Base-by-base conservation (phyloP, 2,888 invertebrate genomes). In the Scaptomyza reducta region DNA sequence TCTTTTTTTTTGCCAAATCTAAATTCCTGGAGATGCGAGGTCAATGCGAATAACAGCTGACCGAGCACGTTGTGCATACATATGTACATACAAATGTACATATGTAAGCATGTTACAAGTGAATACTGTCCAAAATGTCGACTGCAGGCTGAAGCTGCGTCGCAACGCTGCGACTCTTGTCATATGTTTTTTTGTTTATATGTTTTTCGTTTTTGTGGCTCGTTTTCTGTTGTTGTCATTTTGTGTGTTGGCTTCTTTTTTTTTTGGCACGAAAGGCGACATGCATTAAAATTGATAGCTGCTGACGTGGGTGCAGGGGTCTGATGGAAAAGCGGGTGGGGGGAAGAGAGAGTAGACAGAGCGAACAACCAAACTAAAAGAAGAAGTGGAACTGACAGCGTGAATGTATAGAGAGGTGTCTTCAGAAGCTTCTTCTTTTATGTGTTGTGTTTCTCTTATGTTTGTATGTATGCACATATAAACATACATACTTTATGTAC, bases 241-340 rank as follows among this genome's bases (percentile, higher is more conserved):
- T 58, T 41, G 35, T 13, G 53, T 40, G 41, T 53, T 35, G 11
- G 4, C n/a, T 35, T n/a, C 2, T 6, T 14, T 38, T 14, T 56
- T 56, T 73, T 74, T 74, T 76, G 74, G 76, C 74, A 72, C 71
- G 63, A 72, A 71, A 71, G 63, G 63, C 76, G 67, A 71, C 76
- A 64, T 64, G 77, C 74, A 75, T 75, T 76, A 71, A 74, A 71
- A 72, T 76, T 74, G 76, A 76, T 71, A 72, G 76, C 63, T 59
- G 40, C 27, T 59, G 67, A 71, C 46, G 57, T 59, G 62, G 58
- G 29, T 35, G 55, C 49, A 49, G 49, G n/a, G 33, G n/a, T 6
- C 1, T 33, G 31, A 6, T 33, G 10, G 2, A 13, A 3, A 42
- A 2, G 0, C 10, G 7, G 14, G 9, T 1, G 18, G 3, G 46